Base-by-base conservation (phyloP, 1,140 invertebrate genomes). In the Bicyclus anynana region DNA sequence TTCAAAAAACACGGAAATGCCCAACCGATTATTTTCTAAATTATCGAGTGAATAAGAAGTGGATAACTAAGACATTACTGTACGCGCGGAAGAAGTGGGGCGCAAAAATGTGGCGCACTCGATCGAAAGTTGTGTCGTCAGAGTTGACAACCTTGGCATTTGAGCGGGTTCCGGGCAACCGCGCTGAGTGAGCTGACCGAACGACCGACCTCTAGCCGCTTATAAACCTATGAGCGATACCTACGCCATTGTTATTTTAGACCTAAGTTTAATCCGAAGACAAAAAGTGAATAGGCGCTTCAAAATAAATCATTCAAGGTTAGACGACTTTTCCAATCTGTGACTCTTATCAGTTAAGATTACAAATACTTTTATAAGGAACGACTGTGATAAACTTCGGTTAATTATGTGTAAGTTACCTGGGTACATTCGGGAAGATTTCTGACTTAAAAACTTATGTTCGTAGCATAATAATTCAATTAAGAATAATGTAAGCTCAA, bases 91-190 rank as follows among this genome's bases (percentile, higher is more conserved):
- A 60, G 56, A 80, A 83, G 80, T 80, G 76, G 79, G 79, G 76
- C 76, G 77, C 77, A 87, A 87, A 81, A 80, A 85, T 85, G 80
- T 84, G 73, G 79, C 82, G 76, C 76, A 78, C 62, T 73, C 71
- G 72, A 84, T 87, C 76, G 84, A 87, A 87, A 87, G 82, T 87
- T 82, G 73, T 80, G 82, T 83, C 80, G 82, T 84, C 81, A 84
- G 78, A 87, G 79, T 85, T 78, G 84, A 76, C 82, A 87, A 80
- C 84, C 84, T 87, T 87, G 84, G 82, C 84, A 87, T 87, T 87
- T 87, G 80, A 80, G 69, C 74, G 78, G 81, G 79, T 84, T 85
- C 82, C 82, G 84, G 82, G 73, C 40, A 44, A 65, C 60, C 20
- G n/a, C n/a, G n/a, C n/a, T n/a, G 17, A 46, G 54, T 55, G 63